phyloP scores from a whole-genome alignment of 2,797 vertebrate species.

The Mus minutoides region DNA sequence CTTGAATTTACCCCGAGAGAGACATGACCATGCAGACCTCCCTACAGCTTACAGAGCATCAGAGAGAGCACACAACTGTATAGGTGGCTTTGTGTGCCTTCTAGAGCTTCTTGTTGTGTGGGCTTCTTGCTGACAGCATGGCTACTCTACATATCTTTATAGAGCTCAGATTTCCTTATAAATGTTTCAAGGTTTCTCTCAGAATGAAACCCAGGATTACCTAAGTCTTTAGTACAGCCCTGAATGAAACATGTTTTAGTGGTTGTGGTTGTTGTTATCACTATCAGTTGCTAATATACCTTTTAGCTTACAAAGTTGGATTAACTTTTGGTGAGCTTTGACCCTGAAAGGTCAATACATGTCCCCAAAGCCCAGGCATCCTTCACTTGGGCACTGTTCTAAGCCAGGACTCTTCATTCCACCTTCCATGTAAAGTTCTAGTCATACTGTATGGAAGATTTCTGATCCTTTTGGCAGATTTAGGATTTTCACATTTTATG shows the following conservation, averaged over 20 bases:
- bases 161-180: not conserved
- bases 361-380: not conserved
- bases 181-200: not conserved
- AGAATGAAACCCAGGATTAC: not conserved
- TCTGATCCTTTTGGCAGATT: not conserved
- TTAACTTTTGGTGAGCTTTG: not conserved
- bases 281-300: not conserved
- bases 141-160: rapidly evolving
- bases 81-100: rapidly evolving
- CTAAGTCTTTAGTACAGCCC: not conserved
- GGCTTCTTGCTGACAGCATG: rapidly evolving
- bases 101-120: not conserved
- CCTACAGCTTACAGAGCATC: rapidly evolving
- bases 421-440: not conserved
- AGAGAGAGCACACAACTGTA: rapidly evolving
- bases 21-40: not conserved
- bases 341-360: not conserved
- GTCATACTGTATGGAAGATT: not conserved
- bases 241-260: conserved; percentile 1
- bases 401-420: not conserved
- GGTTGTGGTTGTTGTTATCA: not conserved
- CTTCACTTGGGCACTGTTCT: not conserved
- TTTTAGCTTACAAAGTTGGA: not conserved
- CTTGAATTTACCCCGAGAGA: not conserved
- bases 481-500: not conserved